Evolutionary conservation across 2,797 vertebrate species (phyloP), one percentile per base, ranked within the genome.

Genomic region (Acrocephalus scirpaceus): DNA sequence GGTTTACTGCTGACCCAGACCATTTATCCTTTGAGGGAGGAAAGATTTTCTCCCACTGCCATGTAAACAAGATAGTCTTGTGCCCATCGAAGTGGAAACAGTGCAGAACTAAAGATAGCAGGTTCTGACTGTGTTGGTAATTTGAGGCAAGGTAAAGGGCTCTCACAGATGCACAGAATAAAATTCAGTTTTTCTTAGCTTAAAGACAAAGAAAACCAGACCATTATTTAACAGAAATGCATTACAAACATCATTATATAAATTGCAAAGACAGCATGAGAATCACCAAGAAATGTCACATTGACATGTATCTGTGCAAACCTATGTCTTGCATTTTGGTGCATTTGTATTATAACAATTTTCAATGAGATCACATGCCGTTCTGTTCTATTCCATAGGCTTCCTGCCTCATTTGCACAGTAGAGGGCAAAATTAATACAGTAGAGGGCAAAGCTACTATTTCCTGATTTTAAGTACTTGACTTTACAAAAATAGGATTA

Each of bases 381-480:
- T 50, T 77, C 32, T 69, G 65, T 47, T 79, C 44, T 77, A 7
- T 71, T 91, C 60, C 61, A 12, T 45, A 61, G 81, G 18, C 53
- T 87, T 91, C 34, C 67, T 71, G n/a, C 36, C 34, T 92, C 19
- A 27, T 85, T 85, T 79, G 40, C 84, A 78, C 42, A 45, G 54
- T 7, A 84, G 70, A 90, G 51, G 32, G 29, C 54, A 91, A 94
- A 97, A 75, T 92, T 69, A 88, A 36, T 36, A 78, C 38, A 45
- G 54, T 7, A 84, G 70, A 90, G 51, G 32, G 29, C 54, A 83
- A 85, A 93, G 38, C 40, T 73, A 60, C 16, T 56, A 56, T 92
- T 94, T 96, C 85, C 82, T 91, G 66, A 83, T 91, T 86, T 83
- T 53, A 75, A 86, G 69, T 80, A 71, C 44, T 86, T 53, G 50